Evolutionary conservation across 2,797 vertebrate genomes (phyloP).

Genomic region (Sylvilagus floridanus): DNA sequence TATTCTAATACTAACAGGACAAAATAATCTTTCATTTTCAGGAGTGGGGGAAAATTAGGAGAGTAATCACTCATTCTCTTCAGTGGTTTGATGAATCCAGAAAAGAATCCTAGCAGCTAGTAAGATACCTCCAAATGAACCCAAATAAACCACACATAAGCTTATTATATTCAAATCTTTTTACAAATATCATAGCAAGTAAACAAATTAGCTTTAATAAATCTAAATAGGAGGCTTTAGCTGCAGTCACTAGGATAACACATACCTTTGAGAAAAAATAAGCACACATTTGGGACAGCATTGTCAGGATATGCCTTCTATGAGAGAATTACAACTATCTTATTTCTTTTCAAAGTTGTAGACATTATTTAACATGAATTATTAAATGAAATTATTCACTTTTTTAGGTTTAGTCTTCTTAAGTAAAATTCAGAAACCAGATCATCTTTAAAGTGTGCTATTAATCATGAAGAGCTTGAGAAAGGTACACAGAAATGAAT

Average conservation of each 20-base stretch:
- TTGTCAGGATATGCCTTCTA: constrained; percentile 22
- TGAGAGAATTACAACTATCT: constrained; percentile 38
- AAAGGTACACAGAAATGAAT: background rate
- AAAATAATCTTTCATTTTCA: background rate
- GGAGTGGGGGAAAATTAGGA: background rate
- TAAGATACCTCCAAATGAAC: constrained; percentile 33
- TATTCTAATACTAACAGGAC: background rate
- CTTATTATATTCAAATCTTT: constrained; percentile 68
- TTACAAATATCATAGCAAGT: constrained; percentile 59
- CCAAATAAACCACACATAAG: constrained; percentile 58
- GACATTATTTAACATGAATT: constrained; percentile 37
- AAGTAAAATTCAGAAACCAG: constrained; percentile 48
- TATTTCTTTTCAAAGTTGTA: constrained; percentile 35
- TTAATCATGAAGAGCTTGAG: background rate
- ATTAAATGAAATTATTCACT: constrained; percentile 1
- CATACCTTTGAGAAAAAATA: constrained; percentile 49
- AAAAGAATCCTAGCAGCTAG: background rate
- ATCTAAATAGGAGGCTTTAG: constrained; percentile 55
- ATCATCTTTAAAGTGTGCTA: background rate
- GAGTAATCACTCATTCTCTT: background rate
- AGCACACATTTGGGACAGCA: constrained; percentile 40
- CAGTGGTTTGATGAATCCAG: constrained; percentile 31
- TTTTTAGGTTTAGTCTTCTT: constrained; percentile 37
- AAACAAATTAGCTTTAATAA: constrained; percentile 66
- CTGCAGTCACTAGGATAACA: constrained; percentile 39